Evolutionary conservation across 2,113 vertebrate genomes (phyloP), one percentile per base, ranked within the genome.

Genomic region (Eonycteris spelaea): DNA sequence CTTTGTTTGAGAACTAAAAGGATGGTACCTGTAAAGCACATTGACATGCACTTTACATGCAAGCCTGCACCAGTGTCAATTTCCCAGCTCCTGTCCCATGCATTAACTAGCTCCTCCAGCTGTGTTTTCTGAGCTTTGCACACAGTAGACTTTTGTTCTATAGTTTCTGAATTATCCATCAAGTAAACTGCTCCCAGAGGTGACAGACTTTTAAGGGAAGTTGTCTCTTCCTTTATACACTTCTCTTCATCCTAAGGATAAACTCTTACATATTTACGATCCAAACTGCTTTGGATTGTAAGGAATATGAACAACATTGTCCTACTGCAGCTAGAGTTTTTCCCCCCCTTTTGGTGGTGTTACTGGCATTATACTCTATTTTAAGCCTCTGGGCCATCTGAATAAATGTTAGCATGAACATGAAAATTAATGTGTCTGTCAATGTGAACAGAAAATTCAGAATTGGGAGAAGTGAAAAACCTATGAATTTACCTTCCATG

Each of bases 381-480:
- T 74, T 26, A 55, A 57, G 55, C 43, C 30, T 92, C 35, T 92
- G 22, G 43, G n/a, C 75, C 45, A 84, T 80, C 65, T 94, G 74
- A 59, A 30, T 90, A 83, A 73, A 63, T 33, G 30, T 57, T 85
- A 30, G 6, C 35, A 70, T 38, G 28, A 92, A 82, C 53, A 40
- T 93, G 70, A 45, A 95, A 80, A 86, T 70, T 57, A 91, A 73
- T 65, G 28, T 88, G 18, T 55, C 33, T 11, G 19, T 85, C 33
- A 77, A 35, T 51, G 12, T 77, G n/a, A 90, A 82, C 35, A 92
- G 57, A 19, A 84, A 86, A 87, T 84, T 80, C 45, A 95, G 59
- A 92, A 2, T 24, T 59, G 7, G 28, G 22, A 96, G 51, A 82
- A 90, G 33, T 79, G 43, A 63, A 90, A 87, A 93, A 28, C n/a